A percentile compares a stretch with the other conserved stretches of the same genome.
These are phyloP conservation scores for Galaxea fascicularis DNA, from an alignment of 92 coral and sea anemone species.

Conservation along the genomic window DNA sequence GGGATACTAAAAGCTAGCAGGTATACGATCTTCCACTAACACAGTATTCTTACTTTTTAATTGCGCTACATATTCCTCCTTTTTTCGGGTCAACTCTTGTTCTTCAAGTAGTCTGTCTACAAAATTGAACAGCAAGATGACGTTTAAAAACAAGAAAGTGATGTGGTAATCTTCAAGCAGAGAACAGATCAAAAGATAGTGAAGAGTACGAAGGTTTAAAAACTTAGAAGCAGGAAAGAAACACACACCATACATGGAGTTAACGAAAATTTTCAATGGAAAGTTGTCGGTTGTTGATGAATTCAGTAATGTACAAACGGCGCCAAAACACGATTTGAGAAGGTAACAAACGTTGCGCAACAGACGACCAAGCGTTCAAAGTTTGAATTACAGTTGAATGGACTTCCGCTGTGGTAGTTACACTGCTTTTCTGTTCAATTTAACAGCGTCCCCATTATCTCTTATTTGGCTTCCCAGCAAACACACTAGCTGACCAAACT, in stretches of 20 bases:
- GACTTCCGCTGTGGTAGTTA: not conserved
- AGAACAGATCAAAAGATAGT: not conserved
- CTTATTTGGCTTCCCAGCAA: too few species aligned
- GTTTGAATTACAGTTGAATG: not conserved
- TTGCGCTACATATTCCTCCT: conserved; percentile 91
- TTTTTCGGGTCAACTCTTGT: conserved; percentile 84
- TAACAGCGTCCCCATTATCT: too few species aligned
- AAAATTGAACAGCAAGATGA: not conserved
- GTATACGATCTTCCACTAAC: not conserved
- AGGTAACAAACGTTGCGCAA: not conserved
- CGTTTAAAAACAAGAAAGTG: not conserved
- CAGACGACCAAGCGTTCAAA: not conserved
- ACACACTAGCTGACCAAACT: too few species aligned
- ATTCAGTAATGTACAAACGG: not conserved
- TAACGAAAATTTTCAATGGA: not conserved
- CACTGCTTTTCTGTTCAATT: not conserved
- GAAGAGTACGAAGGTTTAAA: not conserved
- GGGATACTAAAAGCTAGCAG: not conserved
- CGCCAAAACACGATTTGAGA: not conserved
- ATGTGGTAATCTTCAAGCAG: not conserved
- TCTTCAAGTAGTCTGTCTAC: conserved; percentile 94
- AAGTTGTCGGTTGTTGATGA: not conserved
- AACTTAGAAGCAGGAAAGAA: not conserved
- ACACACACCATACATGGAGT: not conserved
- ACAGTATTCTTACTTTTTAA: conserved; percentile 73